phyloP scores from a whole-genome alignment of 2,888 invertebrate genomes.

The Synanthedon formicaeformis region DNA sequence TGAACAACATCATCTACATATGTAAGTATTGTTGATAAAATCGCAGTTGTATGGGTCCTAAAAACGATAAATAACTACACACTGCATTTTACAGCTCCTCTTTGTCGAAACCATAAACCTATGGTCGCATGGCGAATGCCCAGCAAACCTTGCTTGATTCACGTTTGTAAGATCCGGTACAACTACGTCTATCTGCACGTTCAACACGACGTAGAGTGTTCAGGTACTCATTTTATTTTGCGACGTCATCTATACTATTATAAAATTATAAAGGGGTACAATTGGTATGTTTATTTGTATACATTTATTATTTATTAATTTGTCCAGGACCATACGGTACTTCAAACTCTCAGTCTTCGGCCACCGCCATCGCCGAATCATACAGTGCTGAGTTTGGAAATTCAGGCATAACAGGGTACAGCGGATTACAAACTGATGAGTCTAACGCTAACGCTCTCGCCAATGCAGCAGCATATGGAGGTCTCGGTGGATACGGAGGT shows the following conservation, averaged over 20 bases:
- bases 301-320: too few relatives aligned
- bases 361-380: too few relatives aligned
- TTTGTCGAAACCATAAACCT: constrained; percentile 30
- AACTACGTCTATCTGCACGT: constrained; percentile 47
- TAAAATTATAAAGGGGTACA: too few relatives aligned
- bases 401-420: background rate
- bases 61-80: background rate
- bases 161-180: constrained; percentile 41
- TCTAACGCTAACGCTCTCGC: background rate
- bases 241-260: too few relatives aligned
- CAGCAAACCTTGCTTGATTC: constrained; percentile 26
- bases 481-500: too few relatives aligned
- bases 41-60: background rate
- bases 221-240: too few relatives aligned
- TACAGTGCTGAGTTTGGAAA: too few relatives aligned
- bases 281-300: too few relatives aligned
- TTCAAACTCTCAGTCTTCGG: too few relatives aligned
- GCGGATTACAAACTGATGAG: background rate
- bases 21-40: constrained; percentile 24
- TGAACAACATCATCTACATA: constrained; percentile 38
- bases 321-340: too few relatives aligned
- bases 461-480: background rate
- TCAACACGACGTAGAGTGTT: background rate
- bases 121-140: constrained; percentile 32
- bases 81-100: constrained; percentile 23